These are phyloP conservation scores for Rhopalosiphum nymphaeae DNA, from an alignment of 2,888 invertebrate species.

Conservation along the genomic window DNA sequence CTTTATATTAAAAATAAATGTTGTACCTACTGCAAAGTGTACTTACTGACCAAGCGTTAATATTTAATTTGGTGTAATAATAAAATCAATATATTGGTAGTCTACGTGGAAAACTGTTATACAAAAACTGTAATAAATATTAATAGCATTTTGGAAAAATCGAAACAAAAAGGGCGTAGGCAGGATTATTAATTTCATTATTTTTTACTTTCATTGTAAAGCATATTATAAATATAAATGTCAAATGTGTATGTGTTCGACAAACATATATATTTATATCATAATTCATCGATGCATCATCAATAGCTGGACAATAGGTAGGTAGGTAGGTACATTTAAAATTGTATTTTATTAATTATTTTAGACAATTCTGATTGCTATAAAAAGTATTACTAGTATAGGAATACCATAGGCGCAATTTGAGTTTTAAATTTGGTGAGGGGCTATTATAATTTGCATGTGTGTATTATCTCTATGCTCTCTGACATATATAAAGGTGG, in stretches of 20 bases:
- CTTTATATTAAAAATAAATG: not conserved
- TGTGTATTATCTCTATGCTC: too few species aligned
- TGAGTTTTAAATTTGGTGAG: too few species aligned
- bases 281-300: not conserved
- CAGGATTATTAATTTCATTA: not conserved
- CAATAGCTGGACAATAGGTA: not conserved
- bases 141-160: not conserved
- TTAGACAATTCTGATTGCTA: not conserved
- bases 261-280: not conserved
- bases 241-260: not conserved
- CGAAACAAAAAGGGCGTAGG: not conserved
- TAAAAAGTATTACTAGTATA: not conserved
- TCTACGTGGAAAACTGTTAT: not conserved
- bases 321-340: not conserved
- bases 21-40: not conserved
- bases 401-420: too few species aligned
- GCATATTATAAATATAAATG: not conserved
- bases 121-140: conserved; percentile 9
- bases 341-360: not conserved
- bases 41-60: not conserved
- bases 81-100: not conserved
- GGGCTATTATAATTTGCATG: too few species aligned
- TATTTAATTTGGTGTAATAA: not conserved
- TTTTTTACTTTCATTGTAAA: not conserved
- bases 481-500: too few species aligned